A percentile compares a stretch with the other conserved stretches of the same genome.
Evolutionary conservation across 2,888 invertebrate genomes (phyloP).

Genomic region (Leptogaster cylindrica): DNA sequence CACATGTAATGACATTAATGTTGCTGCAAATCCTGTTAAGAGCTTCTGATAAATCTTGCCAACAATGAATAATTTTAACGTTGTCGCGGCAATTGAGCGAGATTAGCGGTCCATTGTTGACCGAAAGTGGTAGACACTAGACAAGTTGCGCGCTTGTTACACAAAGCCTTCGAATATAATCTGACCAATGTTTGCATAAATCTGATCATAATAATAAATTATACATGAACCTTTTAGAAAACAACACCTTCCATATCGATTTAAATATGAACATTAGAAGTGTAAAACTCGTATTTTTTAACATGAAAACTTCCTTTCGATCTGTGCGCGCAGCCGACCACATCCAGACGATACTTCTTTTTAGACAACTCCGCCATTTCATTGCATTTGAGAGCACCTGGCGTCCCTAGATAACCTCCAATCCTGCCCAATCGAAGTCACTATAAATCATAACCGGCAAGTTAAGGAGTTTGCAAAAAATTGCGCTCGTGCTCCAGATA

Average conservation of each 20-base stretch:
- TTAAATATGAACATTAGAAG: too few species aligned
- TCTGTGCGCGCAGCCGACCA: background rate
- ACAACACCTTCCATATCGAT: background rate
- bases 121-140: background rate
- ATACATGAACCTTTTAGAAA: background rate
- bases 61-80: slow-evolving; percentile 3
- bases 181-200: background rate
- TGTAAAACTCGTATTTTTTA: too few species aligned
- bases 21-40: too few species aligned
- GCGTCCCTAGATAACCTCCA: slow-evolving; percentile 9
- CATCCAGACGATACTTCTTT: too few species aligned
- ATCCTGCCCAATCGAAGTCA: background rate
- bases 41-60: too few species aligned
- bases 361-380: slow-evolving; percentile 12
- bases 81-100: slow-evolving; percentile 5
- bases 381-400: background rate
- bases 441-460: slow-evolving; percentile 15
- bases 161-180: slow-evolving; percentile 4
- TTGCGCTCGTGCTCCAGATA: slow-evolving; percentile 8
- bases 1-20: too few species aligned
- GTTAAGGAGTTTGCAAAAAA: background rate
- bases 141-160: too few species aligned
- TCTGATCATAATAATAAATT: slow-evolving; percentile 15
- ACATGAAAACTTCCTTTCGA: background rate
- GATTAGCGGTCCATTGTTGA: slow-evolving; percentile 1